These are phyloP conservation scores for Parthenolecanium corni DNA, from an alignment of 2,888 invertebrate genomes.

Conservation along the genomic window DNA sequence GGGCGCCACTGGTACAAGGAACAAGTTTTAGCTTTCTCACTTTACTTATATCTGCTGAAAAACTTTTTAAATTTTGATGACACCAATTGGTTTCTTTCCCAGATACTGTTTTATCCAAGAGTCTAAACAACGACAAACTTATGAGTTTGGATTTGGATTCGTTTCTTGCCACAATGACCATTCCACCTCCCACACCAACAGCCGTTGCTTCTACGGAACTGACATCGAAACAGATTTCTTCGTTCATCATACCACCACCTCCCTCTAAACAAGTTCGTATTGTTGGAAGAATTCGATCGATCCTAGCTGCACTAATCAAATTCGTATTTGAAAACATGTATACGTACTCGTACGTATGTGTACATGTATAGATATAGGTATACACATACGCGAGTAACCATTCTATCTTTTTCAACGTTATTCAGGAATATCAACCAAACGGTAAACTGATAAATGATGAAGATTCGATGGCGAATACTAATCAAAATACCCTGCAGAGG, in stretches of 20 bases:
- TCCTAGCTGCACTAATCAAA: not conserved
- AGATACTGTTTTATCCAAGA: constrained; percentile 30
- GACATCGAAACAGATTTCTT: constrained; percentile 71
- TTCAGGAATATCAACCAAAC: not conserved
- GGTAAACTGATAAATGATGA: not conserved
- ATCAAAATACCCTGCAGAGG: not conserved
- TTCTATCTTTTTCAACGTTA: not conserved
- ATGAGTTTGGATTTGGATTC: constrained; percentile 54
- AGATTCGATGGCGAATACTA: not conserved
- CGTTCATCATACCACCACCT: constrained; percentile 62
- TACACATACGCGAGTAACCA: not conserved
- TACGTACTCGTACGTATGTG: not conserved
- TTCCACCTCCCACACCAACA: constrained; percentile 58
- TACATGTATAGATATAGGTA: not conserved
- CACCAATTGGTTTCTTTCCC: not conserved
- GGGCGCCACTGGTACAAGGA: too few relatives aligned
- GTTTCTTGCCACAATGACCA: constrained; percentile 68
- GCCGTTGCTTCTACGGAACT: constrained; percentile 53
- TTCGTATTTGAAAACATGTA: too few relatives aligned
- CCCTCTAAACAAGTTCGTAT: constrained; percentile 31
- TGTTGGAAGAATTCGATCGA: not conserved
- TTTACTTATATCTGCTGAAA: too few relatives aligned
- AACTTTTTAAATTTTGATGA: not conserved
- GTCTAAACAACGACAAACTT: constrained; percentile 34
- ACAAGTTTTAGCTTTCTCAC: not conserved